Evolutionary conservation across 2,797 vertebrate genomes (phyloP), one percentile per base, ranked within the genome.

Genomic region (Anas capensis): DNA sequence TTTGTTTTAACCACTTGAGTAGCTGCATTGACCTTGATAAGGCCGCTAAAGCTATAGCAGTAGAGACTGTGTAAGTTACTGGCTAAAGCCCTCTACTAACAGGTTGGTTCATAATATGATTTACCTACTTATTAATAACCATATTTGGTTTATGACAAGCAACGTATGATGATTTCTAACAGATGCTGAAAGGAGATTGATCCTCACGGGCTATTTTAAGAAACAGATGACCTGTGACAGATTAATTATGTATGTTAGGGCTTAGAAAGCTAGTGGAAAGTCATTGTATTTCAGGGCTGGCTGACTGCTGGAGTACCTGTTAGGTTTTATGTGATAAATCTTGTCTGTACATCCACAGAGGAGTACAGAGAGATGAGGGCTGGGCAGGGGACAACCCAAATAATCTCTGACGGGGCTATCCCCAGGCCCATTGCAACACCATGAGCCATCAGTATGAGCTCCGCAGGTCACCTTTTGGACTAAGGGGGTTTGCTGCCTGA

Each of bases 141-240:
- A 0, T 71, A 27, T 48, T 64, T 13, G 6, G 31, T 86, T 89
- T 71, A 24, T 66, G 79, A 54, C 65, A 27, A 93, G 77, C 68
- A 88, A 1, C 27, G 24, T 23, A 19, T 42, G 80, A 46, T 68
- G 53, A 38, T 90, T 86, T 90, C 48, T 65, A 88, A 4, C 56
- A 81, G 66, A 68, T 85, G 77, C 64, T 56, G 58, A 82, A 61
- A 38, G 19, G 31, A 26, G 36, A 82, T 53, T 71, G 68, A 70
- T 86, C 46, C 51, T 95, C 81, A 16, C 80, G 56, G 38, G 21
- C 86, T 87, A 76, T 88, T 94, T 95, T 82, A 82, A 92, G 70
- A 79, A 96, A 29, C 56, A 82, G 73, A 34, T 16, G 34, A 94
- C 77, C 87, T 76, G 62, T 93, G 82, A 48, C 82, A 58, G 49